These are phyloP conservation scores for Pollachius pollachius DNA, from an alignment of 2,113 vertebrate species.

Conservation along the genomic window DNA sequence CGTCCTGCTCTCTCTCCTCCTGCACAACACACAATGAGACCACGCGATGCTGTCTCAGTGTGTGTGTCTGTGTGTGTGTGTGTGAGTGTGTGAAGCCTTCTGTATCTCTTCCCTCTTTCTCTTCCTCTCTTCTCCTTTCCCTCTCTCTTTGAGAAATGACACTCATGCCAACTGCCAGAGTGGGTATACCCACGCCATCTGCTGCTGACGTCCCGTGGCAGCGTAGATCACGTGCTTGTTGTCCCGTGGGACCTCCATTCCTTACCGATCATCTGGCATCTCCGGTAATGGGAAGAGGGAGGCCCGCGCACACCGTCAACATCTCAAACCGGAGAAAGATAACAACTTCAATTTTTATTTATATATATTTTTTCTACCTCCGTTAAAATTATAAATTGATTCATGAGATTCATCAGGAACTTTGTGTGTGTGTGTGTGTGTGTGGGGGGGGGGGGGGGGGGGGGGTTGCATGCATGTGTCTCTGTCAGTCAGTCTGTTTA, in stretches of 20 bases:
- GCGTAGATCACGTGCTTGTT: constrained; percentile 90
- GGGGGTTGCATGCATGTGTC: too few relatives aligned
- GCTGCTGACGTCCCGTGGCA: constrained; percentile 99
- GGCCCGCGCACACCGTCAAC: constrained; percentile 95
- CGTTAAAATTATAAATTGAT: too few relatives aligned
- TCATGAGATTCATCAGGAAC: too few relatives aligned
- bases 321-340: constrained; percentile 84
- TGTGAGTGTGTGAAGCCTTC: too few relatives aligned
- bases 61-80: too few relatives aligned
- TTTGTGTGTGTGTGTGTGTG: too few relatives aligned
- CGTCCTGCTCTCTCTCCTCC: constrained; percentile 67
- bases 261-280: constrained; percentile 98
- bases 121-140: constrained; percentile 77
- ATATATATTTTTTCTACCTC: too few relatives aligned
- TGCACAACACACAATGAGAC: constrained; percentile 71
- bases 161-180: constrained; percentile 98
- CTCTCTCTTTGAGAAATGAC: constrained; percentile 91
- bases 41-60: constrained; percentile 65
- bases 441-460: too few relatives aligned
- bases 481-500: neutral
- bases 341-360: constrained; percentile 61
- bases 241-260: constrained; percentile 94
- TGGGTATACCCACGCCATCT: constrained; percentile 99
- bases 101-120: constrained; percentile 74
- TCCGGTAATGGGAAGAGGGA: constrained; percentile 97